Evolutionary conservation across 2,888 invertebrate genomes (phyloP), one percentile per base, ranked within the genome.

Genomic region (Anodontia alba): DNA sequence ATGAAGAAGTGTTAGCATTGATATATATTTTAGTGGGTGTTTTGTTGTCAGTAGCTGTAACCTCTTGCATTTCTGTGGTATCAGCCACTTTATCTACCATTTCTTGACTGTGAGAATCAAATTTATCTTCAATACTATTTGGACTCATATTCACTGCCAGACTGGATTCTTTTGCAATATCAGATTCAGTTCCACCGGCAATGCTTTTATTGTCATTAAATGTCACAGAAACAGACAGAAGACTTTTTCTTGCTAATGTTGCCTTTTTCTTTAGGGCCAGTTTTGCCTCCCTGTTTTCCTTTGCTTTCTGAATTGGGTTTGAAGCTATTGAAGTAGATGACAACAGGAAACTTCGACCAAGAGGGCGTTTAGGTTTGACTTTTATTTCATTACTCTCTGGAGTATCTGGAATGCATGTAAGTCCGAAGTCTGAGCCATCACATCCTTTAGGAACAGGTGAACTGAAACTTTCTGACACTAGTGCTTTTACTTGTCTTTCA

Each of bases 401-500:
- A 3, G 91, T 91, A 74, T 90, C 91, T 26, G 90, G 91, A 31
- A 91, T 90, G n/a, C n/a, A n/a, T n/a, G n/a, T n/a, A 20, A 88
- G 68, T n/a, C 86, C 84, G 23, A 84, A 86, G 17, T 88, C 88
- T 38, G 80, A 81, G 3, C 33, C 33, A 46, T 69, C 76, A 67
- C 42, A 36, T 17, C 31, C 10, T 26, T 23, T 38, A 12, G 74
- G 51, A 17, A n/a, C 7, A 26, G 83, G 79, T 20, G 83, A 79
- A 7, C 43, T 26, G 57, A 74, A 54, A 7, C 1, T 20, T 29
- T 62, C 38, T 74, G 10, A 42, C 57, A 0, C 12, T 69, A 10
- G 0, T 0, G 71, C 74, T n/a, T 75, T 38, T 57, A 46, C 54
- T 33, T 83, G 72, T 31, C 51, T 43, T 12, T 67, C 29, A 20